These are phyloP conservation scores for Erpobdella octoculata DNA, from an alignment of 2,888 invertebrate species.

Conservation along the genomic window DNA sequence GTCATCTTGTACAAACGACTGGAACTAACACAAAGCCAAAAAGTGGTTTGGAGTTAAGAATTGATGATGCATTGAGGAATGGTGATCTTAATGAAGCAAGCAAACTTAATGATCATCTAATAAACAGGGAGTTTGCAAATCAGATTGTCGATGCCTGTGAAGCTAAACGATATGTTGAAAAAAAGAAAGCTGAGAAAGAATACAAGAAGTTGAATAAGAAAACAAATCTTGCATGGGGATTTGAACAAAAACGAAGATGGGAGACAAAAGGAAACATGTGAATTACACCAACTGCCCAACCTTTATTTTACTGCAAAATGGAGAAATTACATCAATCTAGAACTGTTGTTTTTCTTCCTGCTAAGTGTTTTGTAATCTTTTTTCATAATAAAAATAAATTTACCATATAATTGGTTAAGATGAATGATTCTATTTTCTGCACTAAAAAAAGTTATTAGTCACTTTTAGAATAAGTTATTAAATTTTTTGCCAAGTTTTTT, in stretches of 20 bases:
- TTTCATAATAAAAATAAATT: too few species aligned
- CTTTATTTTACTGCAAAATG: too few species aligned
- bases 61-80: conserved; percentile 20
- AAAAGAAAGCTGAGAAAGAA: conserved; percentile 60
- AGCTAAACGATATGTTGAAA: conserved; percentile 27
- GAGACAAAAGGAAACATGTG: conserved; percentile 33
- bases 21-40: conserved; percentile 12
- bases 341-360: too few species aligned
- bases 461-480: too few species aligned
- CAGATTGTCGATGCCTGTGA: conserved; percentile 25
- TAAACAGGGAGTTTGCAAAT: conserved; percentile 25
- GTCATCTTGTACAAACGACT: conserved; percentile 20
- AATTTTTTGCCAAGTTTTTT: too few species aligned
- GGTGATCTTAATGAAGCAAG: conserved; percentile 15
- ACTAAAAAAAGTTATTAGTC: too few species aligned
- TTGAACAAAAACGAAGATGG: conserved; percentile 32
- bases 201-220: conserved; percentile 12
- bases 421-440: too few species aligned
- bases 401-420: too few species aligned
- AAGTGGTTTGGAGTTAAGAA: conserved; percentile 26
- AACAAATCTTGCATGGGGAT: conserved; percentile 26
- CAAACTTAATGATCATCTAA: conserved; percentile 23
- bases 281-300: too few species aligned
- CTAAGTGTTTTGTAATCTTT: too few species aligned
- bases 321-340: too few species aligned